phyloP scores from a whole-genome alignment of 2,797 vertebrate species.

The Epinephelus coioides region DNA sequence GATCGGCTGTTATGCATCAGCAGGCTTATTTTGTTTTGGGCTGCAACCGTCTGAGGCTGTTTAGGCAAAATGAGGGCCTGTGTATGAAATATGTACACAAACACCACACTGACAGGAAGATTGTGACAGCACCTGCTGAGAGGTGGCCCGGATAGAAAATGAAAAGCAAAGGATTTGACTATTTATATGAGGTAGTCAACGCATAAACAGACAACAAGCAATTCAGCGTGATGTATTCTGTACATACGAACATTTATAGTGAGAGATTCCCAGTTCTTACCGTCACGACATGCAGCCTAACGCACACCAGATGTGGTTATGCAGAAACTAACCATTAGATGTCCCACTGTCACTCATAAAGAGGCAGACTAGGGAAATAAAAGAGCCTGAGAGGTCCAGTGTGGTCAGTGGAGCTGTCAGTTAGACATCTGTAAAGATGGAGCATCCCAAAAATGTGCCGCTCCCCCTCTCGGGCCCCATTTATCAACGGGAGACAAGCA shows the following conservation, averaged over 20 bases:
- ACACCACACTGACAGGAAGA: slow-evolving; percentile 57
- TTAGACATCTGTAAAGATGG: slow-evolving; percentile 56
- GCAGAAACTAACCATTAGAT: slow-evolving; percentile 48
- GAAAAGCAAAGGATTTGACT: neutral
- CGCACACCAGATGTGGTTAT: slow-evolving; percentile 53
- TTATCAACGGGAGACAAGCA: slow-evolving; percentile 60
- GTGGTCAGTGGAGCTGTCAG: slow-evolving; percentile 53
- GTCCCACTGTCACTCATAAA: slow-evolving; percentile 34
- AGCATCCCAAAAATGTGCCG: slow-evolving; percentile 58
- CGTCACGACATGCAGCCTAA: slow-evolving; percentile 18
- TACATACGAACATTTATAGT: neutral
- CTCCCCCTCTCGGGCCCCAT: slow-evolving; percentile 54
- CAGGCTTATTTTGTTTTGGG: slow-evolving; percentile 53
- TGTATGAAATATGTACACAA: slow-evolving; percentile 63
- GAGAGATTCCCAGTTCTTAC: slow-evolving; percentile 15
- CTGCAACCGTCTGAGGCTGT: slow-evolving; percentile 57
- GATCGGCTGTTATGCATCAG: slow-evolving; percentile 64
- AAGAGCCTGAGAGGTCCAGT: slow-evolving; percentile 23
- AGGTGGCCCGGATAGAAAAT: neutral
- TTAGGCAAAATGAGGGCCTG: slow-evolving; percentile 50
- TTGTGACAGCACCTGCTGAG: slow-evolving; percentile 67
- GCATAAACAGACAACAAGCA: slow-evolving; percentile 33
- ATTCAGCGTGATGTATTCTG: neutral
- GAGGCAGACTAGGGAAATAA: slow-evolving; percentile 14
- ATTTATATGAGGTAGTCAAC: slow-evolving; percentile 20